Evolutionary conservation across 2,888 invertebrate species (phyloP).

Genomic region (Aphodius granarius): DNA sequence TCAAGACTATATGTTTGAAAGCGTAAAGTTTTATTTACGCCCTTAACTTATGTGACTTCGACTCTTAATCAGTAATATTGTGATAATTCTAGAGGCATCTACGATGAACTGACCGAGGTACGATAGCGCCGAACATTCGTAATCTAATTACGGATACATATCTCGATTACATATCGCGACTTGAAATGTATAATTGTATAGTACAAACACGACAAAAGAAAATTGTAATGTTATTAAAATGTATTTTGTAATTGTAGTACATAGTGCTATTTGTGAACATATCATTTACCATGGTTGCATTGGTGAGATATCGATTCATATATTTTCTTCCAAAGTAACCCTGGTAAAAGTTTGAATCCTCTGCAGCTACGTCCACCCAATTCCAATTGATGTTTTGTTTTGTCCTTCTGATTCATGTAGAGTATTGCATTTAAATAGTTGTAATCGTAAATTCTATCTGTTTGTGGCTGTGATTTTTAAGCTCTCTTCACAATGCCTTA

Average conservation of each 20-base stretch:
- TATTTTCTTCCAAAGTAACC: not conserved
- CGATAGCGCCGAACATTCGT: not conserved
- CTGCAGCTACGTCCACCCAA: not conserved
- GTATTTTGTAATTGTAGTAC: not conserved
- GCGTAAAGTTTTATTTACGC: constrained; percentile 43
- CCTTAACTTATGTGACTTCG: not conserved
- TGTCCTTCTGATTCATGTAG: not conserved
- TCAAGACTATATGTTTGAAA: constrained; percentile 15
- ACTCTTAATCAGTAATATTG: constrained; percentile 16
- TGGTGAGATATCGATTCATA: constrained; percentile 5
- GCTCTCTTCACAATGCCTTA: constrained; percentile 35
- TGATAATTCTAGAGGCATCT: constrained; percentile 30
- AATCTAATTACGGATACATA: not conserved
- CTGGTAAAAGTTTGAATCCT: not conserved
- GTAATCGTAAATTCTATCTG: constrained; percentile 38
- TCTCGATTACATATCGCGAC: not conserved
- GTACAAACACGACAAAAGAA: constrained; percentile 1
- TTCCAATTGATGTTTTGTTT: constrained; percentile 5
- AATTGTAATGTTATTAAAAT: not conserved
- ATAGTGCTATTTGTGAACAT: not conserved
- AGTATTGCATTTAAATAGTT: constrained; percentile 30
- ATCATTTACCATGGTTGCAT: not conserved
- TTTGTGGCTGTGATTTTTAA: constrained; percentile 46
- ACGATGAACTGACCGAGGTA: constrained; percentile 20
- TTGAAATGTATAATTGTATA: constrained; percentile 8